Conservation (phyloP, 2,888 invertebrate species). For the Acronicta aceris region DNA sequence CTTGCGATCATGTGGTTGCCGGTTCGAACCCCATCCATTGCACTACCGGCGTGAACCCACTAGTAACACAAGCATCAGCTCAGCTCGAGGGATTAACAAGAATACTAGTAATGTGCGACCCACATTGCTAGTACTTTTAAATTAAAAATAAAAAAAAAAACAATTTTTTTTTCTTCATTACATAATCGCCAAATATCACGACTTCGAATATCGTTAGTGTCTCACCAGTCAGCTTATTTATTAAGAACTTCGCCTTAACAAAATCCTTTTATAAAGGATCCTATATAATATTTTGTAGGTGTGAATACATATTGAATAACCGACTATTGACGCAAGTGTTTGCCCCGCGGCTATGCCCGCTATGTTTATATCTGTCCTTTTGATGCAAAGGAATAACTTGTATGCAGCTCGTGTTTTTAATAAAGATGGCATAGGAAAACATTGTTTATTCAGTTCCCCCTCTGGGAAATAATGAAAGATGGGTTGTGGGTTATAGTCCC, state of each 20-base stretch:
- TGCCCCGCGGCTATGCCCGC: constrained; percentile 37
- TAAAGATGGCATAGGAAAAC: constrained; percentile 14
- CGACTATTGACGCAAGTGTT: constrained; percentile 55
- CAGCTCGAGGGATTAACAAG: no score
- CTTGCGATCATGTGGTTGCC: no score
- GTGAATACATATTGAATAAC: constrained; percentile 61
- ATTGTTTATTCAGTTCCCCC: constrained; percentile 36
- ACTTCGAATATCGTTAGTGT: no score
- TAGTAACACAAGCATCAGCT: no score
- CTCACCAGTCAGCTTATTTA: no score
- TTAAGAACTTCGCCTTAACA: constrained; percentile 30
- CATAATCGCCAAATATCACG: no score
- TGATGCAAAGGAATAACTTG: constrained; percentile 24
- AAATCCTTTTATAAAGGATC: constrained; percentile 49
- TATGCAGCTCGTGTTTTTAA: constrained; percentile 40
- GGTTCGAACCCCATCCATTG: no score
- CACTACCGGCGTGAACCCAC: no score
- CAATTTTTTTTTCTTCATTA: no score
- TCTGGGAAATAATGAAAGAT: constrained; percentile 35
- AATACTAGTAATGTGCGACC: no score
- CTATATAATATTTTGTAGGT: constrained; percentile 51
- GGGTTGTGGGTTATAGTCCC: constrained; percentile 3
- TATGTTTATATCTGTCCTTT: constrained; percentile 37
- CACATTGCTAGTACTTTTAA: no score
- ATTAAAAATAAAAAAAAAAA: no score